Percentiles rank a stretch among this genome's conserved stretches.
These are phyloP conservation scores for Drosophila bocki DNA, from an alignment of 1,140 invertebrate genomes.

Conservation along the genomic window DNA sequence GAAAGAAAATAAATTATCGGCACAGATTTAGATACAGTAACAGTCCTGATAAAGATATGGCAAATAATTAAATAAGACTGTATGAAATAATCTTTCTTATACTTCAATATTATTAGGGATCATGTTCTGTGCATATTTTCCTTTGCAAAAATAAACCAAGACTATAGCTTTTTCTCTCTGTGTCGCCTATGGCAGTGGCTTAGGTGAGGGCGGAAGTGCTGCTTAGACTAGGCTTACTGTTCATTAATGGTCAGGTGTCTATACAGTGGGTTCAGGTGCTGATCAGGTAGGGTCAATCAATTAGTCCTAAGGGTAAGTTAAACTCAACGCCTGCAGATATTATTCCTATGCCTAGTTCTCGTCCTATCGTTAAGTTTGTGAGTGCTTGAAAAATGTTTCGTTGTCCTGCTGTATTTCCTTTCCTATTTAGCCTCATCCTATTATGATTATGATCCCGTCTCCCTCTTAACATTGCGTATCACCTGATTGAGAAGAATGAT, in stretches of 20 bases:
- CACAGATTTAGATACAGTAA: background rate
- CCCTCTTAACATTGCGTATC: constrained; percentile 64
- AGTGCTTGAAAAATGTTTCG: constrained; percentile 39
- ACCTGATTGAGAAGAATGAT: constrained; percentile 61
- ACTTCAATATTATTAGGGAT: background rate
- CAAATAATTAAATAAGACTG: background rate
- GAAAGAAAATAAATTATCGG: background rate
- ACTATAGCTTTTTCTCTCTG: background rate
- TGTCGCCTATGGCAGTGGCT: background rate
- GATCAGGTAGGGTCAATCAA: constrained; percentile 37
- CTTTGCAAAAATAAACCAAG: background rate
- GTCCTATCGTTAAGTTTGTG: constrained; percentile 21
- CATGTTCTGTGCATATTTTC: background rate
- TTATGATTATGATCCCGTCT: constrained; percentile 30
- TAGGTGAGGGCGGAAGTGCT: constrained; percentile 8
- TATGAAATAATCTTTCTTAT: background rate
- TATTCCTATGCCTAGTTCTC: constrained; percentile 26
- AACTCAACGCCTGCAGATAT: constrained; percentile 39
- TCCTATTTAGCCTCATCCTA: constrained; percentile 41
- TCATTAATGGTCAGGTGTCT: constrained; percentile 41
- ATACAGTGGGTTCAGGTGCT: constrained; percentile 31
- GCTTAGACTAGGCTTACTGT: constrained; percentile 40
- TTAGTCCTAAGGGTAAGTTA: constrained; percentile 44
- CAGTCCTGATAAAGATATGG: background rate
- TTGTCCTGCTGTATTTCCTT: constrained; percentile 28